phyloP scores from a whole-genome alignment of 2,113 vertebrate species.

The Dipodomys spectabilis region DNA sequence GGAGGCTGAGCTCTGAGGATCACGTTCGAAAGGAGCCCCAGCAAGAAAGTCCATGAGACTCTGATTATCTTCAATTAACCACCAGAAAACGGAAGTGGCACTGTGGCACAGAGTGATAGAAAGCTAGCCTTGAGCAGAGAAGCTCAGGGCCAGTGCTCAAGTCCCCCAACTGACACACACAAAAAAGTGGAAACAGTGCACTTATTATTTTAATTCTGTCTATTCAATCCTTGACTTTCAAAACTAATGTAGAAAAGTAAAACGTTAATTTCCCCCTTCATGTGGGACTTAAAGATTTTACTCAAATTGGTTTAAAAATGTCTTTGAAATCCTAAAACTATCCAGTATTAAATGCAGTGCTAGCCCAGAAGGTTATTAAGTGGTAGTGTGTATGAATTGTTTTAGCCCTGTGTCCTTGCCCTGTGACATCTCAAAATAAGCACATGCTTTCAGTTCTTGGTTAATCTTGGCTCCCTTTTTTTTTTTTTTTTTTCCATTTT shows the following conservation, averaged over 20 bases:
- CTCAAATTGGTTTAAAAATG: not conserved
- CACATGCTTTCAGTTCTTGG: slow-evolving; percentile 17
- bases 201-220: not conserved
- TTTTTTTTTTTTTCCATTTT: not conserved
- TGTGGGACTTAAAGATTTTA: slow-evolving; percentile 34
- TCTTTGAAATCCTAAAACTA: not conserved
- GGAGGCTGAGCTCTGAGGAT: no score
- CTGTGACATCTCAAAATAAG: slow-evolving; percentile 37
- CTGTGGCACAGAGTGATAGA: no score
- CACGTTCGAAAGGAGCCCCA: no score
- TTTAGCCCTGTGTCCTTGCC: slow-evolving; percentile 26
- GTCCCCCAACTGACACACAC: no score
- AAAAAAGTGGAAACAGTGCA: no score
- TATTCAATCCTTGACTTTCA: slow-evolving; percentile 32
- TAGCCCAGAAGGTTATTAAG: not conserved
- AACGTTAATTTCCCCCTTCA: slow-evolving; percentile 4
- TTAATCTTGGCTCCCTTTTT: slow-evolving; percentile 12
- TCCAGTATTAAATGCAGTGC: slow-evolving; percentile 32
- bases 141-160: no score
- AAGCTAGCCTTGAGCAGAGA: no score
- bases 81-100: no score
- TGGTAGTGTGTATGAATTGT: not conserved
- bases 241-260: slow-evolving; percentile 46
- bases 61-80: no score
- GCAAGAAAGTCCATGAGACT: no score